These are phyloP conservation scores for Sprattus sprattus DNA, from an alignment of 2,113 vertebrate genomes.

Conservation along the genomic window DNA sequence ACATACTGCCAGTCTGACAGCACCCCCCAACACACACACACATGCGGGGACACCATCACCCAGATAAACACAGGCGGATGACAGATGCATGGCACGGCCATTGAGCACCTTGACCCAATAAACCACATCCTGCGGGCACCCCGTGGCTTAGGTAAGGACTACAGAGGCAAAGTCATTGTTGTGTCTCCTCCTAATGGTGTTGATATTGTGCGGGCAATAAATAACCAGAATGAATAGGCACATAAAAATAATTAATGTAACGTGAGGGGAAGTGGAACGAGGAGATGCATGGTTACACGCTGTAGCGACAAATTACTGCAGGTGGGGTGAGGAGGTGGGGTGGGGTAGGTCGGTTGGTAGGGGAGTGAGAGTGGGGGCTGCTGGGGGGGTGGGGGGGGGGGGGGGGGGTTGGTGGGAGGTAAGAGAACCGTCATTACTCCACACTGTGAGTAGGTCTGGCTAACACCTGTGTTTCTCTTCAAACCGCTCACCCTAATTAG, in stretches of 20 bases:
- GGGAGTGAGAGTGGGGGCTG: slow-evolving; percentile 24
- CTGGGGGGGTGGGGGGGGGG: slow-evolving; percentile 59
- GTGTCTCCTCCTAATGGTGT: slow-evolving; percentile 77
- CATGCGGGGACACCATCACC: slow-evolving; percentile 18
- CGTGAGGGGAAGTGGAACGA: slow-evolving; percentile 78
- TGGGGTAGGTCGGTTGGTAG: background rate
- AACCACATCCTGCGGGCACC: slow-evolving; percentile 62
- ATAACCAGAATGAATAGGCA: slow-evolving; percentile 83
- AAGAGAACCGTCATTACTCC: slow-evolving; percentile 81
- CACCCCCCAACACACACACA: background rate
- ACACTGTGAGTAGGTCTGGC: slow-evolving; percentile 77
- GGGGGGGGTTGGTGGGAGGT: slow-evolving; percentile 38
- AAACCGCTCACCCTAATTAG: slow-evolving; percentile 98
- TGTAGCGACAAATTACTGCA: slow-evolving; percentile 90
- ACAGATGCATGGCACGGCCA: slow-evolving; percentile 23
- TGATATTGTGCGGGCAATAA: slow-evolving; percentile 95
- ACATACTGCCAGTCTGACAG: background rate
- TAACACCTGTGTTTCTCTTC: slow-evolving; percentile 84
- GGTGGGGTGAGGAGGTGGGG: slow-evolving; percentile 63
- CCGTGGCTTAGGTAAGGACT: slow-evolving; percentile 60
- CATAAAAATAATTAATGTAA: slow-evolving; percentile 81
- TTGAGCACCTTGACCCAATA: slow-evolving; percentile 72
- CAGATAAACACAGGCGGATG: slow-evolving; percentile 36
- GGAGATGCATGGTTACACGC: slow-evolving; percentile 91
- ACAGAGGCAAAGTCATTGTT: slow-evolving; percentile 72